Conservation (phyloP, 2,888 invertebrate species). For the Anorthoa munda region DNA sequence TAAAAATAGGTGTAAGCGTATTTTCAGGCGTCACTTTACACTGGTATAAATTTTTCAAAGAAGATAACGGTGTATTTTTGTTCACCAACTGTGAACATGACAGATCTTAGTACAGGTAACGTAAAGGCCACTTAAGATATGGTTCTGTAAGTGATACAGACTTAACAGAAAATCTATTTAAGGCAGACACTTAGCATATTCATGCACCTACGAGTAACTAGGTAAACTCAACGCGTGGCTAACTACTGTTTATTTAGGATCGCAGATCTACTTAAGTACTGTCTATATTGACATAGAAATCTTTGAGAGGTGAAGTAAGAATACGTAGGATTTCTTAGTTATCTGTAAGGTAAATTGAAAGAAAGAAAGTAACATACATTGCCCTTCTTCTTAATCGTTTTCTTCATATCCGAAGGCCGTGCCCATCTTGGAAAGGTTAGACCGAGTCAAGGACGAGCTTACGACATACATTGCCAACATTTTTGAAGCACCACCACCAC, state of each 20-base stretch:
- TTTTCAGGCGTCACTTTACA: no score
- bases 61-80: neutral
- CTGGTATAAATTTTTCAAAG: neutral
- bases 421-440: no score
- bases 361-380: no score
- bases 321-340: neutral
- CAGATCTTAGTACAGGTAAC: neutral
- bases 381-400: no score
- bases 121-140: neutral
- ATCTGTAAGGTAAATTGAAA: neutral
- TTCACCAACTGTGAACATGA: neutral
- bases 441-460: no score
- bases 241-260: conserved; percentile 27
- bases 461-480: no score
- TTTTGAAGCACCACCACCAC: no score
- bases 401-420: no score
- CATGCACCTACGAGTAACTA: neutral
- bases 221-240: conserved; percentile 28
- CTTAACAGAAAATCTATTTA: neutral
- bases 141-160: no score
- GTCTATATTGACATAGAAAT: conserved; percentile 25
- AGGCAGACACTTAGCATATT: neutral
- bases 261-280: conserved; percentile 15
- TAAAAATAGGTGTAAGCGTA: no score
- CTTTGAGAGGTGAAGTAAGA: neutral